phyloP scores from a whole-genome alignment of 2,113 vertebrate genomes.

The Pipa parva region DNA sequence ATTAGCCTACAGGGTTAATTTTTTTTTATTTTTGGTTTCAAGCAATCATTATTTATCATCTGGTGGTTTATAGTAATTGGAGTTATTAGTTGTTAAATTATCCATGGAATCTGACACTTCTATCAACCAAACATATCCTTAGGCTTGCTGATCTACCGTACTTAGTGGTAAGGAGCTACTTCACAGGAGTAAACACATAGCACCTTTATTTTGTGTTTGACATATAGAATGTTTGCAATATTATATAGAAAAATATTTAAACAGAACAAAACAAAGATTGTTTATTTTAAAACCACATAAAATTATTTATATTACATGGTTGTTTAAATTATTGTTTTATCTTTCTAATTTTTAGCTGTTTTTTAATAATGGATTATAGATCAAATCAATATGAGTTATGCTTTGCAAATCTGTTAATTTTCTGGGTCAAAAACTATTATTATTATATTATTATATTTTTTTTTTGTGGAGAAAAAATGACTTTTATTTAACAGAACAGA shows the following conservation, averaged over 20 bases:
- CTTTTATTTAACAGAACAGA: no score
- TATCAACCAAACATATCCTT: slow-evolving; percentile 74
- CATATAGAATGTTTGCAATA: slow-evolving; percentile 60
- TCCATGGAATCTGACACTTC: slow-evolving; percentile 75
- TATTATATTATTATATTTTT: no score
- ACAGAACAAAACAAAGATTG: no score
- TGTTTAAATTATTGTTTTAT: not conserved
- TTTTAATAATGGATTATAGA: not conserved
- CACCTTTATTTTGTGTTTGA: slow-evolving; percentile 72
- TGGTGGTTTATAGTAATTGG: slow-evolving; percentile 70
- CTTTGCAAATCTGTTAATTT: no score
- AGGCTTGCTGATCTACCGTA: slow-evolving; percentile 75
- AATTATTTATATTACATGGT: not conserved
- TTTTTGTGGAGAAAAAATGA: no score
- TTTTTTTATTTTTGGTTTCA: slow-evolving; percentile 62
- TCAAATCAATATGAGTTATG: not conserved
- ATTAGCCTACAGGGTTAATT: slow-evolving; percentile 71
- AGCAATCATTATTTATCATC: slow-evolving; percentile 72
- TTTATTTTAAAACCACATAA: no score
- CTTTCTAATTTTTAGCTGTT: not conserved
- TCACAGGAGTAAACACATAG: slow-evolving; percentile 64
- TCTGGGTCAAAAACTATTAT: no score
- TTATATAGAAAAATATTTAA: slow-evolving; percentile 1
- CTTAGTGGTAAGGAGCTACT: slow-evolving; percentile 74
- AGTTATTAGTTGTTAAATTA: slow-evolving; percentile 82